Percentiles rank a stretch among this genome's conserved stretches.
Conservation (phyloP, 2,797 vertebrate species). For the Saguinus oedipus region DNA sequence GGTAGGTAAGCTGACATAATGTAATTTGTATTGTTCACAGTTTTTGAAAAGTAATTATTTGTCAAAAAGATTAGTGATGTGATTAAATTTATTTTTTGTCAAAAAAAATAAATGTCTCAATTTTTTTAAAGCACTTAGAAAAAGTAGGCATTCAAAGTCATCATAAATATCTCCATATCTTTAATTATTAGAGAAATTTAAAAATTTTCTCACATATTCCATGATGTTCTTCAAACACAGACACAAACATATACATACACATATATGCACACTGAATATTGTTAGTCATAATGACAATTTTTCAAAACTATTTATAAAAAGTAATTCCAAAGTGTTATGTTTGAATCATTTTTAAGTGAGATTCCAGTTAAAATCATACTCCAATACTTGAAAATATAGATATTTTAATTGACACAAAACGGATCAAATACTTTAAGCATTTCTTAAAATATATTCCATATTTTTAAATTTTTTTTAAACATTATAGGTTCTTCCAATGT, state of each 20-base stretch:
- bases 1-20: not conserved
- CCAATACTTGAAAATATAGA: not conserved
- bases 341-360: not conserved
- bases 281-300: not conserved
- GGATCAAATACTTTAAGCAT: not conserved
- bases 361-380: not conserved
- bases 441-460: not conserved
- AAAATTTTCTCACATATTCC: not conserved
- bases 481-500: not conserved
- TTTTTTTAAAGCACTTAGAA: not conserved
- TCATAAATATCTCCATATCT: not conserved
- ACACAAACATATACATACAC: not conserved
- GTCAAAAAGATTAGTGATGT: constrained; percentile 21
- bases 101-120: not conserved
- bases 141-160: not conserved
- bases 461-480: not conserved
- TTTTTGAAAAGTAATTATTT: constrained; percentile 29
- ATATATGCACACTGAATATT: not conserved
- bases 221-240: not conserved
- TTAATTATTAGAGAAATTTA: constrained; percentile 32
- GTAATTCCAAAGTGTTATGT: not conserved
- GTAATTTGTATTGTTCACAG: constrained; percentile 11
- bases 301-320: not conserved
- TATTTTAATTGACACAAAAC: not conserved
- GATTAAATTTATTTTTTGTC: constrained; percentile 35